Conservation (phyloP, 2,888 invertebrate genomes). For the Lacanobia oleracea region DNA sequence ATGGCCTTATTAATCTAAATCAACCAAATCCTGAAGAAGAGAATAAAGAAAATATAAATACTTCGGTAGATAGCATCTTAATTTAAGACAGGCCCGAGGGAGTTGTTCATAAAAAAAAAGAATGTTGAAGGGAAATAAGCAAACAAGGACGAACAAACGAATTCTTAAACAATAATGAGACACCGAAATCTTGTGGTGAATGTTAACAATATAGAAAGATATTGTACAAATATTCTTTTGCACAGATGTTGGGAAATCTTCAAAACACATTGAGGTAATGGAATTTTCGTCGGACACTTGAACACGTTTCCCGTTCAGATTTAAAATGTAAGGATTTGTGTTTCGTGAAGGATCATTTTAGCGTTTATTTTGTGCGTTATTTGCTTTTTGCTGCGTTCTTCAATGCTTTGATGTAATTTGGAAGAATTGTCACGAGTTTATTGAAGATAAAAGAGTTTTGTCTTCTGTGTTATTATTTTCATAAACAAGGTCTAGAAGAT, state of each 20-base stretch:
- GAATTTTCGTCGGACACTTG: constrained; percentile 58
- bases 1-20: constrained; percentile 60
- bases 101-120: constrained; percentile 64
- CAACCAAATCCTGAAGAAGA: constrained; percentile 51
- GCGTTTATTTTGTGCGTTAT: constrained; percentile 33
- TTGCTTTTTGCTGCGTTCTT: constrained; percentile 26
- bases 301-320: constrained; percentile 60
- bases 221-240: constrained; percentile 48
- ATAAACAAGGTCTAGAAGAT: background rate
- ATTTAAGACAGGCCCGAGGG: constrained; percentile 65
- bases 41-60: constrained; percentile 65
- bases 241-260: constrained; percentile 51
- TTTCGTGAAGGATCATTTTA: constrained; percentile 46
- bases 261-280: constrained; percentile 54
- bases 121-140: constrained; percentile 61
- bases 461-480: background rate
- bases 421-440: background rate
- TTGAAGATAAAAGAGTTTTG: background rate
- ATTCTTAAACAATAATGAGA: constrained; percentile 76
- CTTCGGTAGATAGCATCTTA: constrained; percentile 65
- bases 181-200: constrained; percentile 68
- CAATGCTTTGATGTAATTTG: constrained; percentile 10
- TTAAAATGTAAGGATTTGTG: constrained; percentile 57
- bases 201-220: constrained; percentile 53
- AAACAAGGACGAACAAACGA: constrained; percentile 66